phyloP scores from a whole-genome alignment of 2,797 vertebrate genomes.

The Acipenser ruthenus region DNA sequence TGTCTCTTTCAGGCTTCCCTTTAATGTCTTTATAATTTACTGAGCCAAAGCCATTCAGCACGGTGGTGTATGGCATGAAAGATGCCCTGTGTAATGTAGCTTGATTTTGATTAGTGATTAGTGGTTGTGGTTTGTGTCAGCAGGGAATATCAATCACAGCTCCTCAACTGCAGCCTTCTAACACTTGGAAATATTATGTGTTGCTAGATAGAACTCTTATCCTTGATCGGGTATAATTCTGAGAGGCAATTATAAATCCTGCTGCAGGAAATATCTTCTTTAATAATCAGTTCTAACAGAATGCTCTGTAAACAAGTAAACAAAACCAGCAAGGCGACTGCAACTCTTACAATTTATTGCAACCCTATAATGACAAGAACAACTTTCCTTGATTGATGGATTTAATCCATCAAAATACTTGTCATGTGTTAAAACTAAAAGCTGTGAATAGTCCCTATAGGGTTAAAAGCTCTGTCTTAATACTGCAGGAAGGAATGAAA shows the following conservation, averaged over 20 bases:
- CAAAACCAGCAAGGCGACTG: too few species aligned
- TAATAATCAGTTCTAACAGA: background rate
- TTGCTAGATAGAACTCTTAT: conserved; percentile 22
- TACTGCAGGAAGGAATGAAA: too few species aligned
- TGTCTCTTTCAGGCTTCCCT: conserved; percentile 8
- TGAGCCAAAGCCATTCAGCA: background rate
- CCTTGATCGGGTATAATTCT: conserved; percentile 43
- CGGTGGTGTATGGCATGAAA: background rate
- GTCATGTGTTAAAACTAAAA: too few species aligned
- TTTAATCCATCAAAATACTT: too few species aligned
- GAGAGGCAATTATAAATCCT: conserved; percentile 35
- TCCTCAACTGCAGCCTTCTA: conserved; percentile 21
- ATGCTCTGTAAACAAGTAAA: too few species aligned
- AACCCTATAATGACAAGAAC: too few species aligned
- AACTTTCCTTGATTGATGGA: too few species aligned
- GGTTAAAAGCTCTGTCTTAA: too few species aligned
- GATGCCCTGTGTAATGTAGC: conserved; percentile 34
- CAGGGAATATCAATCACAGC: conserved; percentile 47
- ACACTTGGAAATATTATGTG: conserved; percentile 31
- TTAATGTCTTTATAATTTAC: background rate
- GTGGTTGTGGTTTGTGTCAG: conserved; percentile 35
- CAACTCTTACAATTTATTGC: too few species aligned
- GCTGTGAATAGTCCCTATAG: too few species aligned
- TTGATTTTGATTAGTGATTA: conserved; percentile 57
- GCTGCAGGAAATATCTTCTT: conserved; percentile 28